Evolutionary conservation across 2,113 vertebrate species (phyloP).

Genomic region (Leucoraja erinaceus): DNA sequence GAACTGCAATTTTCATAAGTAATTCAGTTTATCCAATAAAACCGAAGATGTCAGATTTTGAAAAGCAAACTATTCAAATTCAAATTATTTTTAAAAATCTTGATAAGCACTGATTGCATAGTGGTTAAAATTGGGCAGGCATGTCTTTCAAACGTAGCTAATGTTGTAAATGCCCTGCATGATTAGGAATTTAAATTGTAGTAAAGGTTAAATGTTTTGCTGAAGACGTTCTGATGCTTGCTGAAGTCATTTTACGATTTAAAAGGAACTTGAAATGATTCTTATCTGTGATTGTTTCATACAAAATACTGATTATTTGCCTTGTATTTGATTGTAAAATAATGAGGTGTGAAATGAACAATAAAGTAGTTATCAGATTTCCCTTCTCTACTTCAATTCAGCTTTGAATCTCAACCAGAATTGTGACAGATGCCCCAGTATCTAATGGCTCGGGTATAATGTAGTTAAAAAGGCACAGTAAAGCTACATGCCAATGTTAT

Average conservation of each 20-base stretch:
- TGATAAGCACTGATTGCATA: slow-evolving; percentile 2
- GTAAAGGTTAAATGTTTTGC: background rate
- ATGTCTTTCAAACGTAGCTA: background rate
- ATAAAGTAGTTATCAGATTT: background rate
- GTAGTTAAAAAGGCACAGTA: background rate
- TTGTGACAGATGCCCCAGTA: background rate
- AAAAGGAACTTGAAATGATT: background rate
- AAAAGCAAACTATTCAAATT: background rate
- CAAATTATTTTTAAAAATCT: background rate
- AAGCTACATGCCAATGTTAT: background rate
- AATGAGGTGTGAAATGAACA: background rate
- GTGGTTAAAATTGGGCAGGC: background rate
- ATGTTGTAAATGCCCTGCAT: background rate
- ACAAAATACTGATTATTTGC: background rate
- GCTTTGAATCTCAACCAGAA: background rate
- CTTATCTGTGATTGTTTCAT: background rate
- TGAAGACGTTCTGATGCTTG: background rate
- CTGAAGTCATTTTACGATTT: background rate
- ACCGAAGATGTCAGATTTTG: background rate
- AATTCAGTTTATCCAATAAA: background rate
- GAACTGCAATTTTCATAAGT: background rate
- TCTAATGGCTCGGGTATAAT: background rate
- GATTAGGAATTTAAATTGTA: background rate
- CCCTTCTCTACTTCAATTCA: background rate
- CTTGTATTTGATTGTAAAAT: background rate